Evolutionary conservation across 2,797 vertebrate species (phyloP).

Genomic region (Sylvilagus floridanus): DNA sequence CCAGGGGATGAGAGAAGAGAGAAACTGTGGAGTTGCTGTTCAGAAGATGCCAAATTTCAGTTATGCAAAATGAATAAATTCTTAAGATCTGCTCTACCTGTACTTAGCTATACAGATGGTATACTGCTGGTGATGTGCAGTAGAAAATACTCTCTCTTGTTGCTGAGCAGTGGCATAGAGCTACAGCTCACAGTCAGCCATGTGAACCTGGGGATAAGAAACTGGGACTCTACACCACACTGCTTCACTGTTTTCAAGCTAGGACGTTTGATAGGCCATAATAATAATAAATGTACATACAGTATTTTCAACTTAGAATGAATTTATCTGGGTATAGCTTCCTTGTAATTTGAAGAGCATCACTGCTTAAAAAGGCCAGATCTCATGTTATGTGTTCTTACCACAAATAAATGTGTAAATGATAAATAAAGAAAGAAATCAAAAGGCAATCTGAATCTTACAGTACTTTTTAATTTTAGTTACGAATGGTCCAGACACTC

Average conservation of each 20-base stretch:
- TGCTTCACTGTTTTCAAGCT: neutral
- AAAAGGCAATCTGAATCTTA: neutral
- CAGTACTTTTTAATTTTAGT: constrained; percentile 8
- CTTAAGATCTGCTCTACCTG: neutral
- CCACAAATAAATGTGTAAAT: neutral
- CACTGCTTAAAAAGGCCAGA: neutral
- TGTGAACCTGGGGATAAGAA: neutral
- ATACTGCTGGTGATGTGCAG: no score
- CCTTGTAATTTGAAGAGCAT: neutral
- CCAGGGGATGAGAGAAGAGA: neutral
- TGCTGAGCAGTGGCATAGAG: neutral
- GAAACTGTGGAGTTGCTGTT: neutral
- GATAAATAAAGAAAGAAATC: neutral
- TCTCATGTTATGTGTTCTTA: neutral
- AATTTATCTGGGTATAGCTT: neutral
- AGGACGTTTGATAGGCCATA: neutral
- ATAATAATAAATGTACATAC: neutral
- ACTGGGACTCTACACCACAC: neutral
- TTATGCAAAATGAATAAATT: neutral
- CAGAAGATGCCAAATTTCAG: neutral
- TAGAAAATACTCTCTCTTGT: neutral
- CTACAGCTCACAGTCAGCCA: neutral
- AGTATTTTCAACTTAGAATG: neutral
- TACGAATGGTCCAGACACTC: neutral
- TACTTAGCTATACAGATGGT: neutral